A percentile compares a stretch with the other conserved stretches of the same genome.
Conservation (phyloP, 2,113 vertebrate species). For the Orientallactaga bullata region DNA sequence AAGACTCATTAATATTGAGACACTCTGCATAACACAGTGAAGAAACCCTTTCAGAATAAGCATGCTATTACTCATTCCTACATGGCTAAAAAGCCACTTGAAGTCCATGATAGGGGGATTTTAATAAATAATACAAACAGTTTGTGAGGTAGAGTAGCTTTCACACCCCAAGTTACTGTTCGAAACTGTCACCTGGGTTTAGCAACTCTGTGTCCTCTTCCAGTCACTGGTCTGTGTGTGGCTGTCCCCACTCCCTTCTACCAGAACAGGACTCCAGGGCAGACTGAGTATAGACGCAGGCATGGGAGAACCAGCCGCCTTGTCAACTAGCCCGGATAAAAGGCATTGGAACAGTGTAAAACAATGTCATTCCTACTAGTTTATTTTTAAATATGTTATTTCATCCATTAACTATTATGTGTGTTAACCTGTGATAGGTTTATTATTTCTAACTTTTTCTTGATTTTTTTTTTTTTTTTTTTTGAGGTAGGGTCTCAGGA, state of each 20-base stretch:
- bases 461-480: too few species aligned
- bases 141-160: rapidly evolving
- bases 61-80: rapidly evolving
- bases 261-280: rapidly evolving
- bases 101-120: rapidly evolving
- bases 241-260: neutral
- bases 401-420: neutral
- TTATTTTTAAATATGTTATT: neutral
- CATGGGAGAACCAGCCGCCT: rapidly evolving
- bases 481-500: too few species aligned
- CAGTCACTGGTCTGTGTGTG: rapidly evolving
- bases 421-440: neutral
- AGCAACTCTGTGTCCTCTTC: rapidly evolving
- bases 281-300: rapidly evolving
- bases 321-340: too few species aligned
- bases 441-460: too few species aligned
- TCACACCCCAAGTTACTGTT: neutral
- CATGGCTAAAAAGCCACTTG: rapidly evolving
- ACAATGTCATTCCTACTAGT: rapidly evolving
- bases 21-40: neutral
- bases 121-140: rapidly evolving
- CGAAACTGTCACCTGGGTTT: too few species aligned
- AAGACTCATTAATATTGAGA: too few species aligned
- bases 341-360: neutral
- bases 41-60: neutral